Evolutionary conservation across 2,797 vertebrate species (phyloP).

Genomic region (Sciurus vulgaris): DNA sequence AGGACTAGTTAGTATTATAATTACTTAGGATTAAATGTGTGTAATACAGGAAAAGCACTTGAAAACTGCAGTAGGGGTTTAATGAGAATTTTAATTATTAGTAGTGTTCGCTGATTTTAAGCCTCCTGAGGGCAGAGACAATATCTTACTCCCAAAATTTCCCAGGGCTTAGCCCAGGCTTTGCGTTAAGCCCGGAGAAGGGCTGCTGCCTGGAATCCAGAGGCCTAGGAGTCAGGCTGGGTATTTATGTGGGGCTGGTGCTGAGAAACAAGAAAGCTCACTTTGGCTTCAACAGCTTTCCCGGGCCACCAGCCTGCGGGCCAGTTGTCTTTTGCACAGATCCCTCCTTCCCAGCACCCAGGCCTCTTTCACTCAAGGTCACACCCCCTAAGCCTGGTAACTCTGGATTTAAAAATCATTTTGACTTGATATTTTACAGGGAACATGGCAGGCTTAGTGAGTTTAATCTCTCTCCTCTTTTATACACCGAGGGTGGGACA

Average conservation of each 20-base stretch:
- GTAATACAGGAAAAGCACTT: not conserved
- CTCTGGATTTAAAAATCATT: constrained; percentile 55
- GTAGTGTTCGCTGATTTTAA: not conserved
- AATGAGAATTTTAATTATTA: not conserved
- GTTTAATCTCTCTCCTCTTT: constrained; percentile 72
- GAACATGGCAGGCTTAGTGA: constrained; percentile 70
- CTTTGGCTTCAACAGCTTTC: not conserved
- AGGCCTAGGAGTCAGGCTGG: not conserved
- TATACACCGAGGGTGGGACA: constrained; percentile 57
- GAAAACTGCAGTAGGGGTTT: not conserved
- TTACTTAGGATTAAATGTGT: not conserved
- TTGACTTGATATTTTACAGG: constrained; percentile 74
- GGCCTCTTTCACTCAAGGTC: constrained; percentile 65
- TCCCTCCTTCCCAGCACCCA: not conserved
- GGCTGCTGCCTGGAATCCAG: not conserved
- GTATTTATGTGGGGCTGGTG: not conserved
- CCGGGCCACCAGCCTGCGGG: constrained; percentile 14
- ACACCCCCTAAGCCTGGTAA: constrained; percentile 54
- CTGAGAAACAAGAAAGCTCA: not conserved
- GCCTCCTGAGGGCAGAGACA: constrained; percentile 35
- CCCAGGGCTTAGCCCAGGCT: not conserved
- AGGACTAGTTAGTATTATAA: not conserved
- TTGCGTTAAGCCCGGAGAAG: not conserved
- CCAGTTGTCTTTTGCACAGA: not conserved
- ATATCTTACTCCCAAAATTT: not conserved